These are phyloP conservation scores for Melanophora roralis DNA, from an alignment of 2,888 invertebrate species.

Conservation along the genomic window DNA sequence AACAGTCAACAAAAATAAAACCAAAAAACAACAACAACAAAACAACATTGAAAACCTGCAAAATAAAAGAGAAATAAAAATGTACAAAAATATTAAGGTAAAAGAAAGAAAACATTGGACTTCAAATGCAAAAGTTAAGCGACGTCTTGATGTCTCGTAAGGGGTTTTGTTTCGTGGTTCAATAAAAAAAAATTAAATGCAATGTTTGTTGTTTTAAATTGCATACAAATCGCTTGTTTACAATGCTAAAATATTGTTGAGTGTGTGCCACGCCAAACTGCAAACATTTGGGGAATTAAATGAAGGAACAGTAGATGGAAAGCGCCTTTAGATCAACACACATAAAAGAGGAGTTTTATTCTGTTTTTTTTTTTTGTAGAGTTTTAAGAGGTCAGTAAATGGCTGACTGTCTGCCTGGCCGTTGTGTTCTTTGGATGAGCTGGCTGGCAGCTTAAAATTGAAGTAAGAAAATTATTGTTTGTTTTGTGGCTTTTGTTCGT, in stretches of 20 bases:
- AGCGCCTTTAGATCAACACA: slow-evolving; percentile 34
- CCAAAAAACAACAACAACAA: slow-evolving; percentile 16
- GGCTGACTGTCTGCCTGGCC: not conserved
- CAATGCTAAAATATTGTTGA: slow-evolving; percentile 69
- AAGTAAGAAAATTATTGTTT: not conserved
- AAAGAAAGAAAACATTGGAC: not conserved
- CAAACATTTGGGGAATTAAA: slow-evolving; percentile 12
- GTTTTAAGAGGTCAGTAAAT: slow-evolving; percentile 1
- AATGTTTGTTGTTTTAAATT: slow-evolving; percentile 64
- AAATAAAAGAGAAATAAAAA: not conserved
- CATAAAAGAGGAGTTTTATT: slow-evolving; percentile 6
- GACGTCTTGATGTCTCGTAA: slow-evolving; percentile 75
- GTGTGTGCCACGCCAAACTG: slow-evolving; percentile 32
- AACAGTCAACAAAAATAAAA: slow-evolving; percentile 1
- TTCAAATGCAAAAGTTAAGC: slow-evolving; percentile 48
- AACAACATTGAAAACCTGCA: slow-evolving; percentile 14
- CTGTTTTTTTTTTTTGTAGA: slow-evolving; percentile 5
- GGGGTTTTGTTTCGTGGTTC: slow-evolving; percentile 64
- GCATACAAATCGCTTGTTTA: slow-evolving; percentile 75
- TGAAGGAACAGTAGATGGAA: slow-evolving; percentile 23
- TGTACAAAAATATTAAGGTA: not conserved
- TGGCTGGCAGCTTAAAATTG: slow-evolving; percentile 8
- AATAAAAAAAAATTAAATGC: slow-evolving; percentile 57
- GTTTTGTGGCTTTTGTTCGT: not conserved
- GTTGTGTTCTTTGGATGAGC: not conserved